Evolutionary conservation across 2,113 vertebrate genomes (phyloP).

Genomic region (Ciconia stormi): DNA sequence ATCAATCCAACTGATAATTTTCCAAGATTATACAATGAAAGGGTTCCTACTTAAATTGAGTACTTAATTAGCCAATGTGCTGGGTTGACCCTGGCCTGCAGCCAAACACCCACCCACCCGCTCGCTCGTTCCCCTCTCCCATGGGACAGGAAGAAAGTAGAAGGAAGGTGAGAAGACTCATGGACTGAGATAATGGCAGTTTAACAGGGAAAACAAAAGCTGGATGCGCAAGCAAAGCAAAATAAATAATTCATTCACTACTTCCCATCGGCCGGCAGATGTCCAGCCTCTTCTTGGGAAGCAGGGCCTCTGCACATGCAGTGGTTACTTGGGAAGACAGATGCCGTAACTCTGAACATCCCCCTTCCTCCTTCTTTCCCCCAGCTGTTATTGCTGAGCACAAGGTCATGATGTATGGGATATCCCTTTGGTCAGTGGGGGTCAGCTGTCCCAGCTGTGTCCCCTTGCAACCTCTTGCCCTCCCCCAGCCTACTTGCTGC

Average conservation of each 20-base stretch:
- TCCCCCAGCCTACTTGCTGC: neutral
- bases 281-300: neutral
- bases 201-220: neutral
- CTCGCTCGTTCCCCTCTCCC: neutral
- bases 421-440: neutral
- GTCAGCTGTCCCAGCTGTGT: neutral
- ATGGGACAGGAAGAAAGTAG: accelerated
- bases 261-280: neutral
- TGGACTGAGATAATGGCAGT: neutral
- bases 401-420: accelerated
- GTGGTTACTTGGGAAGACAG: neutral
- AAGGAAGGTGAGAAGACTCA: neutral
- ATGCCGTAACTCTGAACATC: accelerated
- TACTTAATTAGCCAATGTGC: neutral
- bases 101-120: neutral
- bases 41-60: neutral
- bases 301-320: neutral
- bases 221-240: neutral
- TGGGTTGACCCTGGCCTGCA: neutral
- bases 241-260: neutral
- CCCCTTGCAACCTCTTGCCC: neutral
- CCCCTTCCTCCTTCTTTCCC: neutral
- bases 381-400: neutral
- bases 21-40: neutral
- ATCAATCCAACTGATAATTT: neutral